phyloP scores from a whole-genome alignment of 2,797 vertebrate species.

The Ibycter americanus region DNA sequence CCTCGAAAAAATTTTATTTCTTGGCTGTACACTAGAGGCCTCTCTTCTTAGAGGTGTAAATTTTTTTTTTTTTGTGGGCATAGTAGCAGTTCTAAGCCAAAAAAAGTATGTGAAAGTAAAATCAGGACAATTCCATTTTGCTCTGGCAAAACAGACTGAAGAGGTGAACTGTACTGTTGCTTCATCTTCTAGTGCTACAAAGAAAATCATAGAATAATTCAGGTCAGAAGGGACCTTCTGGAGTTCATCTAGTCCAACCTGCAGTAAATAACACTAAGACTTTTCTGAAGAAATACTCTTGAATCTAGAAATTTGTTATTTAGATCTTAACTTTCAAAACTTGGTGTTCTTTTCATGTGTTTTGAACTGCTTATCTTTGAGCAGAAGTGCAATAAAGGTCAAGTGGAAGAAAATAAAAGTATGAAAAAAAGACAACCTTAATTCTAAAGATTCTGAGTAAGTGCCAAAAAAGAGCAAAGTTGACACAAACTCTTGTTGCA shows the following conservation, averaged over 20 bases:
- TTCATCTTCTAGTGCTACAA: neutral
- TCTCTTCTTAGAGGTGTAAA: neutral
- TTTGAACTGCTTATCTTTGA: neutral
- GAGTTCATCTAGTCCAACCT: neutral
- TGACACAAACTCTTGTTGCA: neutral
- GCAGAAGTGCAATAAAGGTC: neutral
- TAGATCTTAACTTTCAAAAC: neutral
- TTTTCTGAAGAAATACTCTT: neutral
- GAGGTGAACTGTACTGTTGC: neutral
- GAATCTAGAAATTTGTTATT: neutral
- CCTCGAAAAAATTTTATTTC: neutral
- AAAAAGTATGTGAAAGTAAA: neutral
- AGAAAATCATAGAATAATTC: neutral
- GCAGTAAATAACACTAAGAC: neutral
- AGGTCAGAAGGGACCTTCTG: neutral
- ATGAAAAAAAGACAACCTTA: neutral
- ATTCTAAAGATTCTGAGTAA: neutral
- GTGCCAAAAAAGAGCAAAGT: neutral
- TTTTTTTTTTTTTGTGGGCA: neutral
- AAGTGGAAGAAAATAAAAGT: neutral
- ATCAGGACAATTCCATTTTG: neutral
- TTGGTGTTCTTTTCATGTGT: rapidly evolving
- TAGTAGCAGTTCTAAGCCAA: neutral
- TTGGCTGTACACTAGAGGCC: neutral
- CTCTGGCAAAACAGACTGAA: neutral